A percentile compares a stretch with the other conserved stretches of the same genome.
Evolutionary conservation across 2,888 invertebrate species (phyloP).

Genomic region (Melanargia galathea): DNA sequence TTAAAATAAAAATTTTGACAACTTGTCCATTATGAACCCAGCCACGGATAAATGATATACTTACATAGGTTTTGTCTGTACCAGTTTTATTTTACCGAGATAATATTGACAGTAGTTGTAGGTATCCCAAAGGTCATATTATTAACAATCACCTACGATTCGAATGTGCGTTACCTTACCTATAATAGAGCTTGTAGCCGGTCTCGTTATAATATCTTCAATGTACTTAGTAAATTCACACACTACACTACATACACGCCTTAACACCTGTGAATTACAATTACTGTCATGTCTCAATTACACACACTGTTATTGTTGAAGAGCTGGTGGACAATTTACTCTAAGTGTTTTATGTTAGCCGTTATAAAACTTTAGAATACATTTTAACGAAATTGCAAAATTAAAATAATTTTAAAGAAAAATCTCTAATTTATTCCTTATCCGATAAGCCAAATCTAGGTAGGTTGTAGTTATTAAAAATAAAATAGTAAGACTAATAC

Average conservation of each 20-base stretch:
- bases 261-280: slow-evolving; percentile 27
- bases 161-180: slow-evolving; percentile 7
- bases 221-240: background rate
- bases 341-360: background rate
- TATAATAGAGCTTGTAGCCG: background rate
- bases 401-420: too few relatives aligned
- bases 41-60: too few relatives aligned
- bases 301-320: slow-evolving; percentile 2
- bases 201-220: slow-evolving; percentile 22
- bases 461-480: too few relatives aligned
- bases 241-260: background rate
- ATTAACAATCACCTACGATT: too few relatives aligned
- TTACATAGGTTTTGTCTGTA: background rate
- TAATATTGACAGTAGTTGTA: slow-evolving; percentile 6
- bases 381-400: too few relatives aligned
- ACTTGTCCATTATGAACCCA: too few relatives aligned
- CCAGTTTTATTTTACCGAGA: slow-evolving; percentile 1
- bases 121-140: slow-evolving; percentile 7
- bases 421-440: too few relatives aligned
- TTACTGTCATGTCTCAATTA: slow-evolving; percentile 28
- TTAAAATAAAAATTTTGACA: too few relatives aligned
- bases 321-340: background rate
- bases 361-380: too few relatives aligned
- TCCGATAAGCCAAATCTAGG: too few relatives aligned
- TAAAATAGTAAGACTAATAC: too few relatives aligned